Conservation (phyloP, 2,113 vertebrate genomes). For the Microtus montanus region DNA sequence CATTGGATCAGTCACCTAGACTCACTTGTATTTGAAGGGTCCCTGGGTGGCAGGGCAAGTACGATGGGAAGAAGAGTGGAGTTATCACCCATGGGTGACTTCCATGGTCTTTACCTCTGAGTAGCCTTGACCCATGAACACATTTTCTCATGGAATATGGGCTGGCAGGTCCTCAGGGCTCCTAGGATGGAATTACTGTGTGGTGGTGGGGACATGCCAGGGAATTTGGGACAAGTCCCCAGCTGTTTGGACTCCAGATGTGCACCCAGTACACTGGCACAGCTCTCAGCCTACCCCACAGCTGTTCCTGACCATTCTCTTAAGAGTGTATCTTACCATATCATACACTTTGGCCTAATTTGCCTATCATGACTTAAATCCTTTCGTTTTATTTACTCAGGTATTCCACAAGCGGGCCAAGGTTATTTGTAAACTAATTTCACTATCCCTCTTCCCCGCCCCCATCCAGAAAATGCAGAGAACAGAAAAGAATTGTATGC, state of each 20-base stretch:
- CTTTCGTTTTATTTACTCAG: neutral
- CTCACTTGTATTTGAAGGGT: neutral
- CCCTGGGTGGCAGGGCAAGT: neutral
- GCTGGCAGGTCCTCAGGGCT: neutral
- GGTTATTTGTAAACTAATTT: neutral
- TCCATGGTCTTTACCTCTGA: neutral
- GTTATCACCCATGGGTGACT: neutral
- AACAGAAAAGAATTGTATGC: neutral
- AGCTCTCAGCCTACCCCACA: too few relatives aligned
- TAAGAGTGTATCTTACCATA: neutral
- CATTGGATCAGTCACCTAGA: neutral
- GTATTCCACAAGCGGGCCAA: neutral
- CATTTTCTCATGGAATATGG: neutral
- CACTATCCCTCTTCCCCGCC: neutral
- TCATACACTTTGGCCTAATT: neutral
- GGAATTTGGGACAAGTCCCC: accelerated
- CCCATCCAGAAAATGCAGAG: neutral
- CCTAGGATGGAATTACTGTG: neutral
- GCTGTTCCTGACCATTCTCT: neutral
- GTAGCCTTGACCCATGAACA: neutral
- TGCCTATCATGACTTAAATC: accelerated
- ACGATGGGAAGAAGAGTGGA: neutral
- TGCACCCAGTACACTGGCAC: accelerated
- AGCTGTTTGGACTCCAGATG: neutral
- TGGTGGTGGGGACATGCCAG: accelerated